Evolutionary conservation across 2,888 invertebrate genomes (phyloP).

Genomic region (Drosophila atripex): DNA sequence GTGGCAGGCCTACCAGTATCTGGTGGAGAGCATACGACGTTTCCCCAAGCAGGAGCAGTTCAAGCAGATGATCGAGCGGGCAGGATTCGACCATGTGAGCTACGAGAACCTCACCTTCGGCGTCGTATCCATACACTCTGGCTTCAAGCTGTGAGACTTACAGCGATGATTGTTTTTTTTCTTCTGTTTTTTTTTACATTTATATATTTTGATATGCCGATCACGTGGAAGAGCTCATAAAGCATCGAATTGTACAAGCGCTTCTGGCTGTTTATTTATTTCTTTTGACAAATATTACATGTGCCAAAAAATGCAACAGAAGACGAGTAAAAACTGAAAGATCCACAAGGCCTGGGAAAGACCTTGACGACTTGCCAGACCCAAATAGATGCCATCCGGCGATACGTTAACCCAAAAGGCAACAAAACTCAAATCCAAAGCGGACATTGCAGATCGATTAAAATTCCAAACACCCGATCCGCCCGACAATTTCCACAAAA

Average conservation of each 20-base stretch:
- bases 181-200: constrained; percentile 4
- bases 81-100: constrained; percentile 94
- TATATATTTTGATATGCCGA: constrained; percentile 16
- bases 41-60: constrained; percentile 98
- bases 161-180: background rate
- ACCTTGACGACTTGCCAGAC: constrained; percentile 39
- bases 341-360: constrained; percentile 46
- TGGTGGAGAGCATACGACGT: constrained; percentile 98
- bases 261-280: constrained; percentile 7
- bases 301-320: constrained; percentile 20
- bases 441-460: constrained; percentile 11
- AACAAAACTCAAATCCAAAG: background rate
- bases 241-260: constrained; percentile 41
- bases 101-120: constrained; percentile 97
- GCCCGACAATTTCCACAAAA: constrained; percentile 36
- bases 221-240: constrained; percentile 33
- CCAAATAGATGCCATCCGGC: constrained; percentile 30
- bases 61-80: constrained; percentile 92
- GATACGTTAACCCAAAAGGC: constrained; percentile 23
- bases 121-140: constrained; percentile 97
- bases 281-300: constrained; percentile 26
- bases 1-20: constrained; percentile 98
- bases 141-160: constrained; percentile 90
- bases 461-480: constrained; percentile 33
- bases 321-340: background rate